Percentiles rank a stretch among this genome's conserved stretches.
Conservation (phyloP, 1,140 invertebrate species). For the Euwallacea similis region DNA sequence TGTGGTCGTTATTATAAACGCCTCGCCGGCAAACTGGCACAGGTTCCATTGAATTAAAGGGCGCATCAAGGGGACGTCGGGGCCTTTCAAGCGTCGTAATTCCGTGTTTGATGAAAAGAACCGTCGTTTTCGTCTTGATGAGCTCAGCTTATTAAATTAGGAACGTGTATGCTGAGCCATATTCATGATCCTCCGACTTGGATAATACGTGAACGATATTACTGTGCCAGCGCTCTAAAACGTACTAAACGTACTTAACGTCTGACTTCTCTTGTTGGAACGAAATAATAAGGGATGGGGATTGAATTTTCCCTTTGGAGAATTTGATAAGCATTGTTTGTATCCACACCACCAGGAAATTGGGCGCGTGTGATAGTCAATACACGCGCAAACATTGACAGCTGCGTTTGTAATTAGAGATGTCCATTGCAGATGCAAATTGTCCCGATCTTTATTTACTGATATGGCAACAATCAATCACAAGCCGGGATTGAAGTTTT, state of each 20-base stretch:
- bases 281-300: background rate
- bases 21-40: slow-evolving; percentile 10
- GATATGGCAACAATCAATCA: slow-evolving; percentile 4
- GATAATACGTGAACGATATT: slow-evolving; percentile 4
- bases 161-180: slow-evolving; percentile 19
- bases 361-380: too few species aligned
- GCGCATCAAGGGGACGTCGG: slow-evolving; percentile 25
- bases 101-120: slow-evolving; percentile 31
- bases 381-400: too few species aligned
- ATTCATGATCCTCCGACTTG: slow-evolving; percentile 16
- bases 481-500: background rate
- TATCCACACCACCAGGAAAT: too few species aligned
- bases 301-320: background rate
- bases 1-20: slow-evolving; percentile 1
- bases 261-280: background rate
- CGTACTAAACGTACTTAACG: background rate
- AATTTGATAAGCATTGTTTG: background rate
- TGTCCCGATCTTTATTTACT: background rate
- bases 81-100: slow-evolving; percentile 16
- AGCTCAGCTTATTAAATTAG: slow-evolving; percentile 27
- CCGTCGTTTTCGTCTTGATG: slow-evolving; percentile 26
- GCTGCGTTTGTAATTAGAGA: background rate
- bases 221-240: background rate
- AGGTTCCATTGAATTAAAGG: slow-evolving; percentile 25
- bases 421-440: background rate